phyloP scores from a whole-genome alignment of 1,140 invertebrate species.

The Probaryconus sp. region DNA sequence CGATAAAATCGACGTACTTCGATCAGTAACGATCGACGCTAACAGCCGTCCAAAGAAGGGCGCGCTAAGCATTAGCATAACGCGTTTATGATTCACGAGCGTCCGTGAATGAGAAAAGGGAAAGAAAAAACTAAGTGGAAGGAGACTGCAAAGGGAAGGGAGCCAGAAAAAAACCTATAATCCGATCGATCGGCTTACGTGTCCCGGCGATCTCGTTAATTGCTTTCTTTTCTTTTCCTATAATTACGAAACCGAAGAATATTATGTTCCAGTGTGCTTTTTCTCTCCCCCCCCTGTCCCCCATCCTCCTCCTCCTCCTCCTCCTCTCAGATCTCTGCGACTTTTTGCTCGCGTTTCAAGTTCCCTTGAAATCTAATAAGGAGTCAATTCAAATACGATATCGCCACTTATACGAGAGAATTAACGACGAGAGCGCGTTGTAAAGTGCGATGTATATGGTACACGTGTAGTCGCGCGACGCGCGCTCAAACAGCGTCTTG shows the following conservation, averaged over 20 bases:
- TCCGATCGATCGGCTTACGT: conserved; percentile 30
- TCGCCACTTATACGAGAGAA: conserved; percentile 37
- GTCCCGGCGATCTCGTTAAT: conserved; percentile 33
- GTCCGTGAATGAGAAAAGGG: conserved; percentile 2
- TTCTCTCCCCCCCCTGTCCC: too few relatives aligned
- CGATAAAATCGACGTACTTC: too few relatives aligned
- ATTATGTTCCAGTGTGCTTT: conserved; percentile 9
- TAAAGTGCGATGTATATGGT: conserved; percentile 43
- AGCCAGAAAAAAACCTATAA: conserved; percentile 28
- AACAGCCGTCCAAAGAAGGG: background rate
- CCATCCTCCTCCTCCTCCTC: background rate
- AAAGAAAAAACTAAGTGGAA: conserved; percentile 13
- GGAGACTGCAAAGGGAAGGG: conserved; percentile 61
- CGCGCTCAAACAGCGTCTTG: conserved; percentile 20
- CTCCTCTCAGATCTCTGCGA: background rate
- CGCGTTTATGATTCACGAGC: conserved; percentile 48
- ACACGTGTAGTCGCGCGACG: conserved; percentile 35
- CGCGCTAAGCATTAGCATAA: conserved; percentile 39
- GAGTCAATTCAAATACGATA: conserved; percentile 47
- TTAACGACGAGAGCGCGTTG: conserved; percentile 42
- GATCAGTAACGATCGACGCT: too few relatives aligned
- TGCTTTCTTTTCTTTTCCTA: conserved; percentile 15
- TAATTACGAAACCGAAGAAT: conserved; percentile 16
- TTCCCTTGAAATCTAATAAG: conserved; percentile 46
- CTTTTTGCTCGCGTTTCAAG: conserved; percentile 15